Evolutionary conservation across 2,797 vertebrate genomes (phyloP).

Genomic region (Malacoraja senta): DNA sequence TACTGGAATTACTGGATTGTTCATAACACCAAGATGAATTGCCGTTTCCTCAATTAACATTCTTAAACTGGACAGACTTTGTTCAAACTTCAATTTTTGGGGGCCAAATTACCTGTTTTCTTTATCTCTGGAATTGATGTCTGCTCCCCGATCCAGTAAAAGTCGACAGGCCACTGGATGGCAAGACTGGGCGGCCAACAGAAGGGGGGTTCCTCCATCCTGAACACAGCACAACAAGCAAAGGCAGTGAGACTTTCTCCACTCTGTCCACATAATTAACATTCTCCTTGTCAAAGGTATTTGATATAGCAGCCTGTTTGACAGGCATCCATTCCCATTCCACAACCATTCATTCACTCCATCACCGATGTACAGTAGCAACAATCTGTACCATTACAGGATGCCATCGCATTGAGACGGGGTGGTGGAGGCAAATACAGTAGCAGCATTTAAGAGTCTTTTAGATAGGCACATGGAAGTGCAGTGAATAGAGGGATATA

Average conservation of each 20-base stretch:
- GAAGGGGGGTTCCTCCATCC: constrained; percentile 86
- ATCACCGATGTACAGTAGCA: no score
- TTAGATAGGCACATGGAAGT: no score
- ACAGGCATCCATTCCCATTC: no score
- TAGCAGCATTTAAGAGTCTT: no score
- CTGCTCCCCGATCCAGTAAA: constrained; percentile 79
- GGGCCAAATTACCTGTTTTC: constrained; percentile 73
- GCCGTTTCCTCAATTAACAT: neutral
- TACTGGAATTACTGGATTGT: constrained; percentile 7
- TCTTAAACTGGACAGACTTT: neutral
- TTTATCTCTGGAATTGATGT: constrained; percentile 80
- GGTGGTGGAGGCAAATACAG: no score
- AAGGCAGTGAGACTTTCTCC: neutral
- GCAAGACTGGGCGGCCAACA: constrained; percentile 95
- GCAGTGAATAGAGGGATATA: no score
- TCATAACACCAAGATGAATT: neutral
- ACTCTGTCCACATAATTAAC: no score
- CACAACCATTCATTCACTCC: no score
- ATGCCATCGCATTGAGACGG: no score
- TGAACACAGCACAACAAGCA: constrained; percentile 44
- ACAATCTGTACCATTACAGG: no score
- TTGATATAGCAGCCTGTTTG: no score
- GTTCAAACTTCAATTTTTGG: neutral
- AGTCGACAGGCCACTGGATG: constrained; percentile 81
- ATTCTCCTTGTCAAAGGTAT: no score